Percentiles rank a stretch among this genome's conserved stretches.
Evolutionary conservation across 2,797 vertebrate genomes (phyloP).

Genomic region (Semotilus atromaculatus): DNA sequence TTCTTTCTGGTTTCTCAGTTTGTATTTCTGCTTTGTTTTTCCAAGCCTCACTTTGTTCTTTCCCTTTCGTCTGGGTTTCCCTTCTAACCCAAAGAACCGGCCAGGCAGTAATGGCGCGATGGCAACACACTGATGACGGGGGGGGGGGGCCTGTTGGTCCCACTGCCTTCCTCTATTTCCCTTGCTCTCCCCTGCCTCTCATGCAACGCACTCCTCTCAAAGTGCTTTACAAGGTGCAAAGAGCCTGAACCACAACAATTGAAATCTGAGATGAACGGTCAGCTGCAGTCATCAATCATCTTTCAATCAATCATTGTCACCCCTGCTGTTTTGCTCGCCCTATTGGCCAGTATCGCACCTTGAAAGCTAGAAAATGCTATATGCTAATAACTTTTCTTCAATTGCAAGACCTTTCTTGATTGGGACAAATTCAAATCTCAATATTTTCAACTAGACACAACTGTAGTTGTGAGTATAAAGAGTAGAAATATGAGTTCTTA

Average conservation of each 20-base stretch:
- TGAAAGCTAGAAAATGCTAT: conserved; percentile 36
- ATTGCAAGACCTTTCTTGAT: neutral
- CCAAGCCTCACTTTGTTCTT: conserved; percentile 38
- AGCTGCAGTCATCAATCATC: conserved; percentile 83
- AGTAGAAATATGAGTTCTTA: conserved; percentile 9
- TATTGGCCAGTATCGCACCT: conserved; percentile 13
- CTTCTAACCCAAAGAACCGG: conserved; percentile 63
- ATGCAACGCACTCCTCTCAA: conserved; percentile 68
- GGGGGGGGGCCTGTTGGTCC: conserved; percentile 73
- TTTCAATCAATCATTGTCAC: conserved; percentile 79
- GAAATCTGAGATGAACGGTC: conserved; percentile 76
- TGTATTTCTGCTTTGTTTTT: neutral
- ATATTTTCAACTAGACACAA: neutral
- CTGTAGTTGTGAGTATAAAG: neutral
- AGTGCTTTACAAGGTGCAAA: conserved; percentile 84
- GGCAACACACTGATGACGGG: conserved; percentile 50
- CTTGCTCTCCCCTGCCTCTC: conserved; percentile 57
- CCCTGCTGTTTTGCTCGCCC: conserved; percentile 34
- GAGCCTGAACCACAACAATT: conserved; percentile 76
- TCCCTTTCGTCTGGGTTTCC: conserved; percentile 44
- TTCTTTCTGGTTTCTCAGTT: neutral
- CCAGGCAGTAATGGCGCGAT: conserved; percentile 58
- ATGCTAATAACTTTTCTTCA: neutral
- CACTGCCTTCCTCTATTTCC: conserved; percentile 50
- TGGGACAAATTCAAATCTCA: neutral